Base-by-base conservation (phyloP, 2,797 vertebrate species). In the Fundulus diaphanus region DNA sequence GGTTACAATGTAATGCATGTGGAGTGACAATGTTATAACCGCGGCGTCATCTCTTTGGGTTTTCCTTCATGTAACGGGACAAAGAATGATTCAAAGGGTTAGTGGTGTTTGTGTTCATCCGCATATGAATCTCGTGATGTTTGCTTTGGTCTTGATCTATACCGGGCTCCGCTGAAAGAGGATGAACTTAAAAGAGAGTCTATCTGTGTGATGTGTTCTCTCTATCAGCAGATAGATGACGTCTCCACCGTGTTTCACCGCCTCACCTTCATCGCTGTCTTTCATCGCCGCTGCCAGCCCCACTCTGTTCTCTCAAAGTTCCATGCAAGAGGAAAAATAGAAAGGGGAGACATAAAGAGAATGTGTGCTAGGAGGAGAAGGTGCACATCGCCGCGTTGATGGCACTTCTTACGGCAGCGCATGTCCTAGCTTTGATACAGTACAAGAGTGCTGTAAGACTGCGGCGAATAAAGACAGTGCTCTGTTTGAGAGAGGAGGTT, bases 381-480 rank as follows among this genome's bases (percentile, higher is more conserved):
- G 79, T 84, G 88, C 75, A 77, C 68, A 65, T 84, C 24, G 65
- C 70, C 9, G 68, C 74, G 67, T 82, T 90, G 90, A 92, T 91
- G 91, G 80, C 88, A 90, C 92, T 92, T 93, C 90, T 90, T 88
- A 88, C 86, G 24, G 87, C 79, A 61, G 80, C 67, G 65, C 78
- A 88, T 83, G 91, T 92, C 89, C 88, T 82, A 61, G 79, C 89
- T 93, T 91, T 92, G 89, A 91, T 92, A 81, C 78, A 42, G 82
- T 74, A 75, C 56, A 76, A 82, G 84, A 69, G 16, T 24, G 76
- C 82, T 81, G 82, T 85, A 87, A 82, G 86, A 81, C 80, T 71
- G 74, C 66, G 73, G 82, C 7, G 79, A 87, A 89, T 83, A 81
- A 85, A 91, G 85, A 83, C 76, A 35, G 68, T 20, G 72, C 66